phyloP scores from a whole-genome alignment of 2,888 invertebrate genomes.

The Rambutsinella grinnellia region DNA sequence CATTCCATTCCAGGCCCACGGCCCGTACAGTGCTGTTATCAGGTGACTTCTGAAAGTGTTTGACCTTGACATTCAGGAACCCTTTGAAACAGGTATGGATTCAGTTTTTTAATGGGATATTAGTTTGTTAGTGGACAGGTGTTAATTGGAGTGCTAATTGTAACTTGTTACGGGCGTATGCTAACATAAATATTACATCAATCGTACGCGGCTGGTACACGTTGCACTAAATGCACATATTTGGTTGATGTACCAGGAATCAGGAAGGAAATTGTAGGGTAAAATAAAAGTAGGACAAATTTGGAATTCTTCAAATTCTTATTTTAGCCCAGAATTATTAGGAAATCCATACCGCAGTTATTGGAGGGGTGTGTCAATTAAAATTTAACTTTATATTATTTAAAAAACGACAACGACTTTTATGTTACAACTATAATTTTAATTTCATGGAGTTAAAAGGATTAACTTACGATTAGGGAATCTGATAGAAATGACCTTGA shows the following conservation, averaged over 20 bases:
- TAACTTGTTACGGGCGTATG: neutral
- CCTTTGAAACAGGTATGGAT: conserved; percentile 24
- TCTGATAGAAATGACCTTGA: no score
- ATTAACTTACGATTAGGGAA: no score
- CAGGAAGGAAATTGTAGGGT: neutral
- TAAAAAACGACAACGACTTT: no score
- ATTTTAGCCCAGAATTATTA: no score
- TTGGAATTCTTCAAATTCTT: no score
- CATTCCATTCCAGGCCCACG: conserved; percentile 47
- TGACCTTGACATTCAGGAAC: conserved; percentile 49
- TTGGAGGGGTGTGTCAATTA: no score
- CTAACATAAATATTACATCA: neutral
- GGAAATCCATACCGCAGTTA: no score
- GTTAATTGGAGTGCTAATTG: no score
- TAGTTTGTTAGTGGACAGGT: no score
- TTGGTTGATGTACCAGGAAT: neutral
- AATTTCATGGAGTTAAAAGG: no score
- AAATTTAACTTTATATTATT: no score
- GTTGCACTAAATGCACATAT: neutral
- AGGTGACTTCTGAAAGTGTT: conserved; percentile 38
- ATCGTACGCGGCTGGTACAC: neutral
- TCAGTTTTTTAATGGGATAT: neutral
- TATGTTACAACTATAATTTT: no score
- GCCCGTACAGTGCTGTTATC: conserved; percentile 30
- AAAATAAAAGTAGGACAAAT: neutral